Base-by-base conservation (phyloP, 2,888 invertebrate species). In the Clitarchus hookeri region DNA sequence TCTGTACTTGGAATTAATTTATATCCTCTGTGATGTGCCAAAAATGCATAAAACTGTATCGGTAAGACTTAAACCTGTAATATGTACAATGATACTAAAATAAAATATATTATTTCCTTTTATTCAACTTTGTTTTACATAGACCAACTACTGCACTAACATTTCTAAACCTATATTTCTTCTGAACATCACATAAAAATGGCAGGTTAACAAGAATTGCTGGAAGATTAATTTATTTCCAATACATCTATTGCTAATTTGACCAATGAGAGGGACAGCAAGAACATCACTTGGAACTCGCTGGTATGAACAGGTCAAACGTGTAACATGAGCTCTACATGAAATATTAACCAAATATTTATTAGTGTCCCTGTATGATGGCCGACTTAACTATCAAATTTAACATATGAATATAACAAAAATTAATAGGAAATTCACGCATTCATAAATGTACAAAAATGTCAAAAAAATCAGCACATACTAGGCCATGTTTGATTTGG, bases 191-290 rank as follows among this genome's bases (percentile, higher is more conserved):
- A 65, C 65, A 65, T 65, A 65, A 65, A 48, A 65, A 65, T 23
- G n/a, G 65, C 65, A 65, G n/a, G 65, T n/a, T 65, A 65, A 65
- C 65, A 65, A 65, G 19, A 65, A 65, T 65, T 23, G n/a, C 65
- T 65, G 65, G 65, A 65, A 65, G 65, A 65, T 65, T 65, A n/a
- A 65, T 6, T 13, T 48, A 48, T 1, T 65, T 23, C 65, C 19
- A 23, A 23, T 65, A 65, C 16, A 65, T n/a, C 19, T 65, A 65
- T 65, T 65, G 65, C 65, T 65, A 65, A 65, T 65, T 65, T 65
- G 65, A 65, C 65, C 65, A 65, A 65, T 65, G 65, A 65, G 65
- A 65, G 65, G 65, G 65, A 65, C 65, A 65, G 65, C 65, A 65
- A 65, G 65, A 65, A 65, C 65, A 65, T 65, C 48, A 48, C 48